phyloP scores from a whole-genome alignment of 1,140 invertebrate species.

The Rhynchophorus ferrugineus region DNA sequence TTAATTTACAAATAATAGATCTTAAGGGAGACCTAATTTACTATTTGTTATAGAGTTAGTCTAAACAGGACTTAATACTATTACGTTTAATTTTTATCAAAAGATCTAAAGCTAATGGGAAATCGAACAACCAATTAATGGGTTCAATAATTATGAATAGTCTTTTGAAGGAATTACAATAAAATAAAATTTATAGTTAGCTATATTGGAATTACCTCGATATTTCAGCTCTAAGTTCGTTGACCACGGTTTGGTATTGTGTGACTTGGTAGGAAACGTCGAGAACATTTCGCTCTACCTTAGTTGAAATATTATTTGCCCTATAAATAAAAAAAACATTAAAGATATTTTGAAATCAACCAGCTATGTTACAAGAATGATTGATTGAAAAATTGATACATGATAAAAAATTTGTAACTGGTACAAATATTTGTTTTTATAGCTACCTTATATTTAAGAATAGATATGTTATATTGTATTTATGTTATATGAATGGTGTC shows the following conservation, averaged over 20 bases:
- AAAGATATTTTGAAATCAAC: not conserved
- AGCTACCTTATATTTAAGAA: too few species aligned
- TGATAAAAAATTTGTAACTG: not conserved
- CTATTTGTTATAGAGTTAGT: too few species aligned
- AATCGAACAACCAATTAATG: too few species aligned
- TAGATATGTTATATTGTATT: too few species aligned
- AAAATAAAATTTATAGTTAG: too few species aligned
- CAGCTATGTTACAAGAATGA: not conserved
- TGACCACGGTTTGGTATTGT: constrained; percentile 74
- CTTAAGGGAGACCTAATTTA: not conserved
- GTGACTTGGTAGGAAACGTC: constrained; percentile 77
- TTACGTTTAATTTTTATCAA: too few species aligned
- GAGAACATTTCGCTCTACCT: constrained; percentile 68
- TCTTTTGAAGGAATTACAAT: too few species aligned
- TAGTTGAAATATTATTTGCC: constrained; percentile 81
- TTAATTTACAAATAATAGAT: not conserved
- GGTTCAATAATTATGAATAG: too few species aligned
- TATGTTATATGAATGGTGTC: too few species aligned
- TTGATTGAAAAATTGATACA: not conserved
- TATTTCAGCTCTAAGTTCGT: constrained; percentile 79
- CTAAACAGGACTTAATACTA: too few species aligned
- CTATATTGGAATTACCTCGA: constrained; percentile 34
- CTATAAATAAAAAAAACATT: constrained; percentile 35
- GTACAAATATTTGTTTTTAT: too few species aligned
- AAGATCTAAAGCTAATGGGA: too few species aligned